Conservation (phyloP, 1,140 invertebrate species). For the Phymastichus coffea region DNA sequence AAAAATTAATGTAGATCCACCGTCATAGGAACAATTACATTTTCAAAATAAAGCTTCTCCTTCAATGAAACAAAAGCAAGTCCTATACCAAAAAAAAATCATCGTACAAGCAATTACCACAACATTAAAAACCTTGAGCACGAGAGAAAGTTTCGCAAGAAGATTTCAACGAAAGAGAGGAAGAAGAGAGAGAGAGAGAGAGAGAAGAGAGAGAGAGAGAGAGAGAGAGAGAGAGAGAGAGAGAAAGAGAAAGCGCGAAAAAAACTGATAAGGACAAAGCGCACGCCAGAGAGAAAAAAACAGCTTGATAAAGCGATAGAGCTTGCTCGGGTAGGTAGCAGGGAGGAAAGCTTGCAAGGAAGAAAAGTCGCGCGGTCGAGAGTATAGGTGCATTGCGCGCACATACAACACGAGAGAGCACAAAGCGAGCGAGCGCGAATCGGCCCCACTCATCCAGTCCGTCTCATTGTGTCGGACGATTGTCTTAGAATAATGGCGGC, state of each 20-base stretch:
- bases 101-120: no score
- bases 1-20: no score
- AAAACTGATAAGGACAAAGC: not conserved
- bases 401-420: no score
- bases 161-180: not conserved
- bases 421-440: constrained; percentile 44
- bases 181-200: not conserved
- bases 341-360: not conserved
- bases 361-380: not conserved
- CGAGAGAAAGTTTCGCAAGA: not conserved
- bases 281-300: not conserved
- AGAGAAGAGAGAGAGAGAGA: not conserved
- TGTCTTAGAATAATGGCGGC: constrained; percentile 60
- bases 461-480: constrained; percentile 60
- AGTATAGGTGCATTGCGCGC: no score
- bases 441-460: constrained; percentile 49
- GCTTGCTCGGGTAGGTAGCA: not conserved
- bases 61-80: no score
- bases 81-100: no score
- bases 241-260: not conserved
- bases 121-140: no score
- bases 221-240: not conserved
- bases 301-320: not conserved
- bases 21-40: no score
- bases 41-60: no score